Evolutionary conservation across 2,888 invertebrate species (phyloP).

Genomic region (Boloria selene): DNA sequence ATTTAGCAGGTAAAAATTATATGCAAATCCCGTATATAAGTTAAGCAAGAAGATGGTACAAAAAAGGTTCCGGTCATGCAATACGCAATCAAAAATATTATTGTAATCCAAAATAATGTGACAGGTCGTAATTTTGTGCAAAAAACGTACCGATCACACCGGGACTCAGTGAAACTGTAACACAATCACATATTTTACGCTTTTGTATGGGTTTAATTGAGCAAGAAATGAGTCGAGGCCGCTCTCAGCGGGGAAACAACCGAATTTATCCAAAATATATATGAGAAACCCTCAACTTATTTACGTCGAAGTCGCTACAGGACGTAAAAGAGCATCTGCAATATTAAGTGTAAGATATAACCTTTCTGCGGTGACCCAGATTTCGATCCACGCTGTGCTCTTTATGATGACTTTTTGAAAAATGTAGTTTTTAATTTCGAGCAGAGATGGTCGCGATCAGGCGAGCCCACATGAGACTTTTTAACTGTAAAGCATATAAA

Average conservation of each 20-base stretch:
- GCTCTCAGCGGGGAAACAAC: constrained; percentile 76
- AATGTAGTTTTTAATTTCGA: constrained; percentile 78
- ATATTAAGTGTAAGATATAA: constrained; percentile 79
- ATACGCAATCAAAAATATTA: constrained; percentile 72
- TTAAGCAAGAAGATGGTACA: constrained; percentile 39
- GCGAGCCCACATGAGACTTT: constrained; percentile 64
- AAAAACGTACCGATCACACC: constrained; percentile 58
- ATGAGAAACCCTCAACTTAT: constrained; percentile 73
- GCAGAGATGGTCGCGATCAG: constrained; percentile 62
- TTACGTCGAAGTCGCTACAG: constrained; percentile 71
- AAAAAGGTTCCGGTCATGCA: constrained; percentile 52
- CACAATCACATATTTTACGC: constrained; percentile 78
- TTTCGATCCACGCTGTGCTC: constrained; percentile 67
- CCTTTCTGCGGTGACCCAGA: constrained; percentile 76
- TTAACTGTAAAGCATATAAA: constrained; percentile 79
- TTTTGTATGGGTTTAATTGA: constrained; percentile 78
- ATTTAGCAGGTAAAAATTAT: constrained; percentile 42
- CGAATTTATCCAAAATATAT: constrained; percentile 74
- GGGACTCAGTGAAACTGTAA: constrained; percentile 66
- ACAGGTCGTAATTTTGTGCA: constrained; percentile 69
- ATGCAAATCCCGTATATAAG: constrained; percentile 42
- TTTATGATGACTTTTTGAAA: constrained; percentile 82
- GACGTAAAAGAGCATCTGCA: constrained; percentile 66
- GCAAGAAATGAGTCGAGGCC: constrained; percentile 69
- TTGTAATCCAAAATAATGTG: constrained; percentile 75